Conservation (phyloP, 1,140 invertebrate species). For the Zaprionus tsacasi region DNA sequence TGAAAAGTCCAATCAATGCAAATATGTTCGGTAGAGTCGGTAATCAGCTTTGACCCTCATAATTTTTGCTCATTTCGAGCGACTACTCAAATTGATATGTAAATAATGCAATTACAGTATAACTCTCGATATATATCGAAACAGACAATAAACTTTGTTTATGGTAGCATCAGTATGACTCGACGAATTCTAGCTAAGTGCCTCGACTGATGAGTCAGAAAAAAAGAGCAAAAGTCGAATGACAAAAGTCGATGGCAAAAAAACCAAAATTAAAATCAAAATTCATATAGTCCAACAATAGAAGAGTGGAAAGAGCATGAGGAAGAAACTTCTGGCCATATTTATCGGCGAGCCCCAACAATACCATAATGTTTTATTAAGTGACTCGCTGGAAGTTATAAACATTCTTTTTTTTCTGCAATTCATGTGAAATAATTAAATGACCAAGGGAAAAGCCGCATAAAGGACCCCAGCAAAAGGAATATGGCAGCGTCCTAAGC, state of each 20-base stretch:
- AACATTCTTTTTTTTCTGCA: slow-evolving; percentile 55
- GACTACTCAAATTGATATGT: slow-evolving; percentile 24
- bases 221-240: slow-evolving; percentile 9
- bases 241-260: slow-evolving; percentile 15
- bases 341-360: slow-evolving; percentile 42
- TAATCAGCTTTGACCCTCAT: not conserved
- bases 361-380: slow-evolving; percentile 58
- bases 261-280: slow-evolving; percentile 42
- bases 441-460: slow-evolving; percentile 54
- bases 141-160: slow-evolving; percentile 29
- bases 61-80: not conserved
- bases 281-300: slow-evolving; percentile 35
- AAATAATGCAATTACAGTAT: slow-evolving; percentile 37
- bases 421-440: slow-evolving; percentile 76
- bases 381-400: slow-evolving; percentile 47
- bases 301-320: not conserved
- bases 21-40: not conserved
- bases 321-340: slow-evolving; percentile 34
- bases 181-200: slow-evolving; percentile 12
- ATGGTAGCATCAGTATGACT: slow-evolving; percentile 26
- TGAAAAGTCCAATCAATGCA: not conserved
- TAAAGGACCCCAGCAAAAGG: slow-evolving; percentile 3
- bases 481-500: not conserved
- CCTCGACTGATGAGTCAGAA: not conserved
- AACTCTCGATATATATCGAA: slow-evolving; percentile 14